These are phyloP conservation scores for Falco biarmicus DNA, from an alignment of 2,797 vertebrate genomes.

Conservation along the genomic window DNA sequence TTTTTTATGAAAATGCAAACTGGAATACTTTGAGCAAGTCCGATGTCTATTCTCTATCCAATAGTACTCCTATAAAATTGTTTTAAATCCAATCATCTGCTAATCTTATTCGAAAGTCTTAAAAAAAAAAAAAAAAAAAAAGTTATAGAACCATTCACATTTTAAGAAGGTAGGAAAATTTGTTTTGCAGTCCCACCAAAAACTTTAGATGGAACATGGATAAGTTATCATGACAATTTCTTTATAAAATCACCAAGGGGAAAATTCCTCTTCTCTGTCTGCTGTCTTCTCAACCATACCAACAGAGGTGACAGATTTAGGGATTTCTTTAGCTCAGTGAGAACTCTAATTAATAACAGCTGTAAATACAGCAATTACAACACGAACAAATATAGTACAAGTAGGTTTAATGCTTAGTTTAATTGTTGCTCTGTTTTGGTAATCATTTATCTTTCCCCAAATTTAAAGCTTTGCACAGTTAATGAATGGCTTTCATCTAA, in stretches of 20 bases:
- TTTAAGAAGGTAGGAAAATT: neutral
- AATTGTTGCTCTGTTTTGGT: conserved; percentile 21
- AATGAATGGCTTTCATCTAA: conserved; percentile 31
- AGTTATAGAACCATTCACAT: neutral
- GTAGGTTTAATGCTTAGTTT: neutral
- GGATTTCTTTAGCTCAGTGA: neutral
- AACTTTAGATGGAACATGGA: neutral
- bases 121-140: rapidly evolving
- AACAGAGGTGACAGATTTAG: neutral
- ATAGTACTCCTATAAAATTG: neutral
- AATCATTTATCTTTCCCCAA: conserved; percentile 19
- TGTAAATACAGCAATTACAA: conserved; percentile 11
- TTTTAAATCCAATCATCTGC: neutral
- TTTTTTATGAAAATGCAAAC: neutral
- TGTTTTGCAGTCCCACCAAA: neutral
- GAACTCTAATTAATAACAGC: conserved; percentile 28
- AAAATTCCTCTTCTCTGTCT: neutral
- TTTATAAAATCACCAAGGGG: neutral
- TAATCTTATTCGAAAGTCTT: neutral
- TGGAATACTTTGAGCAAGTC: neutral
- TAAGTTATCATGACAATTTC: neutral
- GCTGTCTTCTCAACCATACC: neutral
- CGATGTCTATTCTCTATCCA: neutral
- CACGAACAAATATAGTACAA: neutral
- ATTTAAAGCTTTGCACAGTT: conserved; percentile 26